Evolutionary conservation across 1,140 invertebrate species (phyloP), one percentile per base, ranked within the genome.

Genomic region (Magallana gigas): DNA sequence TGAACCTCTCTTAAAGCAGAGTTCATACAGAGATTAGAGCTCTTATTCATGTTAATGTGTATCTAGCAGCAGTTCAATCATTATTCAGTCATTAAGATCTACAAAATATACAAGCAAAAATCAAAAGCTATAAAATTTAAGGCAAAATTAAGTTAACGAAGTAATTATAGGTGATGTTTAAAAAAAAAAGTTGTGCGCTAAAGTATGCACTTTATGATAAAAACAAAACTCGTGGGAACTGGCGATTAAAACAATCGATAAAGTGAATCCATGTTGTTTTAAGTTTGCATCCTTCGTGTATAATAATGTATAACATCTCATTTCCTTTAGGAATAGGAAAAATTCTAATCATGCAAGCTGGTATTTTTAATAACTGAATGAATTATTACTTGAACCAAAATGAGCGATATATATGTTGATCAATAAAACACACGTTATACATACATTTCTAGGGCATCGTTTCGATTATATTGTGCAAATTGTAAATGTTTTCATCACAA

Each of bases 151-250:
- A 11, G 68, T 76, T 76, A 18, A 29, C 36, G 68, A 76, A 76
- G 23, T 12, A 29, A 76, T 76, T 23, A 76, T 76, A 29, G 68
- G 68, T 29, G 68, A 12, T 12, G 29, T 11, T 76, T 12, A 23
- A 29, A 76, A 62, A 23, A 23, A n/a, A 62, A 76, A 48, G 36
- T 12, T 76, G 68, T 29, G 12, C 29, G 36, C 23, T 76, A 9
- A 76, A 76, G 68, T 76, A 76, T 23, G 18, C n/a, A 71, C 18
- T 71, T 71, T n/a, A 71, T 29, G n/a, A 23, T 71, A 29, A 71
- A 64, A 64, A n/a, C 14, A 1, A n/a, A 64, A 18, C 18, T 64
- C 60, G 18, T 14, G 14, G 60, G 14, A 64, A n/a, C 8, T 16
- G 18, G 60, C 1, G 36, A 48, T 48, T 48, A 48, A 48, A 48